Evolutionary conservation across 1,140 invertebrate genomes (phyloP), one percentile per base, ranked within the genome.

Genomic region (Drosophila sp.): DNA sequence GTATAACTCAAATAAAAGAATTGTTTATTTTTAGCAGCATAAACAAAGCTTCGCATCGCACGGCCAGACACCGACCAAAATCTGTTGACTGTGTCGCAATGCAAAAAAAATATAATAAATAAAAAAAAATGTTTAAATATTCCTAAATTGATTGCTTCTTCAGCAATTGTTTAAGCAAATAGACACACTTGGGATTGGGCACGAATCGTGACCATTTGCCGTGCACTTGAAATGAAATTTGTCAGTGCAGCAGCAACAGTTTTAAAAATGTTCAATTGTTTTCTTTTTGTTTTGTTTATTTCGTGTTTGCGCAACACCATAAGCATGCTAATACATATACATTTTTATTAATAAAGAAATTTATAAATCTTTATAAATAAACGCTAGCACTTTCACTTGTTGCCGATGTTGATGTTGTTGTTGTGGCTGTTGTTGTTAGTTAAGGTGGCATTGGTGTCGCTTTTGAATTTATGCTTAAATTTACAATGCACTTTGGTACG

Each of bases 311-410:
- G 76, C 74, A 84, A 80, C 41, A 50, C 7, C 16, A 67, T 46
- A 71, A 79, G 48, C 62, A 59, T 53, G 43, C 58, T 45, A 38
- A 53, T 32, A 71, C 41, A 53, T 32, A 71, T 45, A 67, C 66
- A 50, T 40, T 73, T 73, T 66, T 48, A 66, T 82, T 75, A 46
- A 75, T 29, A 57, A 46, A 69, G 21, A 61, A 76, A 67, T 53
- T n/a, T 72, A 61, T 27, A 70, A 80, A 67, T 59, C 8, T 76
- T 80, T 87, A 82, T 79, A 69, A 79, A 82, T 82, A 87, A 63
- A 36, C 38, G 13, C 38, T 58, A 70, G 40, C 76, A 89, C 82
- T 87, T 87, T 87, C 82, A 89, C 82, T 89, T 82, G 79, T 79
- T 89, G 82, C 82, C 72, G 41, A 32, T 58, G 6, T 32, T 32